Conservation (phyloP, 2,113 vertebrate genomes). For the Malurus elegans region DNA sequence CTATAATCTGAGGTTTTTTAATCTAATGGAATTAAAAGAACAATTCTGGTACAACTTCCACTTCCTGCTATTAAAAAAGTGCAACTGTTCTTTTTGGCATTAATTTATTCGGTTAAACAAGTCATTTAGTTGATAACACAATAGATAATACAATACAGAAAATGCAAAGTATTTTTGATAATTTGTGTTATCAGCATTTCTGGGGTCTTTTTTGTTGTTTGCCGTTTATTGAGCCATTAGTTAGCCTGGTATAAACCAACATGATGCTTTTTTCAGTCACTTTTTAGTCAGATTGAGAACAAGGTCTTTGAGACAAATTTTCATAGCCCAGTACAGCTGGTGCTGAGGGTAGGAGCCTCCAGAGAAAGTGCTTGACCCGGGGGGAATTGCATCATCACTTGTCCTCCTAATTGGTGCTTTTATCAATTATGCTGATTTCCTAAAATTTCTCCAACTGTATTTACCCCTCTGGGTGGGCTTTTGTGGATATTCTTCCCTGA, state of each 20-base stretch:
- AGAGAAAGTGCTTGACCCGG: too few relatives aligned
- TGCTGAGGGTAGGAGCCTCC: too few relatives aligned
- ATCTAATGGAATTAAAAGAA: not conserved
- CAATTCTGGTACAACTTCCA: not conserved
- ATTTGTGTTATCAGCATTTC: not conserved
- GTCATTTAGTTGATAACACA: not conserved
- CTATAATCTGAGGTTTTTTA: not conserved
- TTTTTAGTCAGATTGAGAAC: too few relatives aligned
- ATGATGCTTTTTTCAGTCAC: not conserved
- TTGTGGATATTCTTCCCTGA: too few relatives aligned
- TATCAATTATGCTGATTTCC: too few relatives aligned
- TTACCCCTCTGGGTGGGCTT: too few relatives aligned
- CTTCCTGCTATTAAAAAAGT: not conserved
- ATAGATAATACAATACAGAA: not conserved
- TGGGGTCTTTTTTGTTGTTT: not conserved
- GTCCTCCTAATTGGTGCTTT: too few relatives aligned
- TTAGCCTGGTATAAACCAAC: not conserved
- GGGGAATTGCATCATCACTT: too few relatives aligned
- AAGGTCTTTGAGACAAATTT: too few relatives aligned
- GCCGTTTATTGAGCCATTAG: not conserved
- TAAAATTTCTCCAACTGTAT: too few relatives aligned
- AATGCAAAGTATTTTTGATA: not conserved
- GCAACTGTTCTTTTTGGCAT: not conserved
- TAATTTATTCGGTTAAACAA: not conserved
- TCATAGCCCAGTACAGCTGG: too few relatives aligned